Evolutionary conservation across 2,113 vertebrate genomes (phyloP), one percentile per base, ranked within the genome.

Genomic region (Crotalus helleri): DNA sequence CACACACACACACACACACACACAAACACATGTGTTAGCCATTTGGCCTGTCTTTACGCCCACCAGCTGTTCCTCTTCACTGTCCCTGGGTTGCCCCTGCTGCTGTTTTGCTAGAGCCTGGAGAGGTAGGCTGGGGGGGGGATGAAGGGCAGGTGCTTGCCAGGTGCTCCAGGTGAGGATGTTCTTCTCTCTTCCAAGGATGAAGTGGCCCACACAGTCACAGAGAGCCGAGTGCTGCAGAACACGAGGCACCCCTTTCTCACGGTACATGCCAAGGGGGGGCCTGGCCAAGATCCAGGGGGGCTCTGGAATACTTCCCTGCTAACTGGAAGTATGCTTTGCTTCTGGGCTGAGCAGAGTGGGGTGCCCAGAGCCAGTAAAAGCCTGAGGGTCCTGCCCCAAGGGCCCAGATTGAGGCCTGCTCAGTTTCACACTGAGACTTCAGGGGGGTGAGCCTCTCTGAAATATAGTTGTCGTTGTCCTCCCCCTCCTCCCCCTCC

Each of bases 151-250:
- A n/a, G 15, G 29, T 57, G 29, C 10, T 88, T 88, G 29, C 15
- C 29, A 33, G 29, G 23, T 39, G 87, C 3, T 9, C 87, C 24
- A 2, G 8, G 55, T 54, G 4, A 5, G 13, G 1, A 12, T 19
- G 7, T 19, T 55, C 19, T n/a, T 33, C 10, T 96, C 55, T 85
- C 92, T 9, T 94, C 92, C 29, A 93, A 99, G 99, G 99, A 99
- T n/a, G 99, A 99, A 96, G 99, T 99, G 0, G 99, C 99, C 0
- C 99, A 99, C 97, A 99, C 99, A 0, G 99, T 99, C 58, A 99
- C 99, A 0, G 99, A 99, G 96, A 99, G 99, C 97, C 96, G 99
- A 91, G 99, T 99, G 86, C 98, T 99, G 53, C 99, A 99, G 98
- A 99, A 99, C 94, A 99, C 98, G 21, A 97, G 98, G 91, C 99